phyloP scores from a whole-genome alignment of 1,140 invertebrate species.

The Cotesia chilonis region DNA sequence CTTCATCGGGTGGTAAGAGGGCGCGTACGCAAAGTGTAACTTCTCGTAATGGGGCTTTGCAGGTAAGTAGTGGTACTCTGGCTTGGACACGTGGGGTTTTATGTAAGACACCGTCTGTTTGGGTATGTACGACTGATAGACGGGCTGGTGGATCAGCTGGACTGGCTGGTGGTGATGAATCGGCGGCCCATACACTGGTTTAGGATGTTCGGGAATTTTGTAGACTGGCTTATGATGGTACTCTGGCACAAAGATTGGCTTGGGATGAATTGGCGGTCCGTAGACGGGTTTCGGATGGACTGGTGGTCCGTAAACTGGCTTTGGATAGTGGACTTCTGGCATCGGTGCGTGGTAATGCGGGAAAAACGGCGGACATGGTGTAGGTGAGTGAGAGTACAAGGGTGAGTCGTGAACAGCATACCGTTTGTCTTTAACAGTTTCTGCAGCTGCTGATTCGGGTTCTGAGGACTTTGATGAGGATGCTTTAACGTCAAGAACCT shows the following conservation, averaged over 20 bases:
- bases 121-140: constrained; percentile 34
- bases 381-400: constrained; percentile 28
- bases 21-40: constrained; percentile 37
- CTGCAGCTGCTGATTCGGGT: not conserved
- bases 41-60: constrained; percentile 49
- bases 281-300: constrained; percentile 38
- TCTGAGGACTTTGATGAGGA: not conserved
- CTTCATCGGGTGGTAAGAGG: constrained; percentile 33
- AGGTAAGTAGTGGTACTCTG: constrained; percentile 44
- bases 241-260: not conserved
- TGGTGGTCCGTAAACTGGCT: constrained; percentile 41
- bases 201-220: constrained; percentile 22
- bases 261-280: constrained; percentile 1
- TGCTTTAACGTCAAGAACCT: too few relatives aligned
- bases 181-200: constrained; percentile 28
- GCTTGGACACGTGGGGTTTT: constrained; percentile 47
- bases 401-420: constrained; percentile 33
- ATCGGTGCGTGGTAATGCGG: constrained; percentile 43
- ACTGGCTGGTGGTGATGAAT: constrained; percentile 11
- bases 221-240: constrained; percentile 41
- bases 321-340: constrained; percentile 39
- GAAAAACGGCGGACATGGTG: constrained; percentile 53
- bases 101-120: constrained; percentile 46
- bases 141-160: constrained; percentile 42
- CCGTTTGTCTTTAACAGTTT: constrained; percentile 49